Percentiles rank a stretch among this genome's conserved stretches.
Conservation (phyloP, 2,113 vertebrate genomes). For the Erythrocercus mccallii region DNA sequence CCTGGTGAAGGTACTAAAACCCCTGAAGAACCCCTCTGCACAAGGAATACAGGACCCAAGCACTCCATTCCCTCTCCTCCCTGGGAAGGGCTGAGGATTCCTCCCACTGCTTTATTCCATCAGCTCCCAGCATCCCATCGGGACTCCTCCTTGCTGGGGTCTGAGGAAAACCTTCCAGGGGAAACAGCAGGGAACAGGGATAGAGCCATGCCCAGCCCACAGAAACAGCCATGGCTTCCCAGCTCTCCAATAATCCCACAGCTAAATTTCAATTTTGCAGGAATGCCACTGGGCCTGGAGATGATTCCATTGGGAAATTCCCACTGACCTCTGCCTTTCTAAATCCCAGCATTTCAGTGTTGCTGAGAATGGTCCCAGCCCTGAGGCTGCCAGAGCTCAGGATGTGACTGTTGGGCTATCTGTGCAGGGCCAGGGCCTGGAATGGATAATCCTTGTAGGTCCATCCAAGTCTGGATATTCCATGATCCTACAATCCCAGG, state of each 20-base stretch:
- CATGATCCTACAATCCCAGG: background rate
- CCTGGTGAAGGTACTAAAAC: background rate
- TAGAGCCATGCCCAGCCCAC: background rate
- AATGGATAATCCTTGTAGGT: background rate
- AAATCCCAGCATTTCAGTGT: background rate
- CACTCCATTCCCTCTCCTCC: background rate
- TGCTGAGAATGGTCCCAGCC: background rate
- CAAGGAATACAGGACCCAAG: background rate
- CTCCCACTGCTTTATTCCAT: background rate
- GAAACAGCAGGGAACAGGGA: background rate
- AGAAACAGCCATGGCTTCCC: background rate
- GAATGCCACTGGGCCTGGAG: background rate
- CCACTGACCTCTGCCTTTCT: background rate
- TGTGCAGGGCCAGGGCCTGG: background rate
- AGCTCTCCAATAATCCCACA: background rate
- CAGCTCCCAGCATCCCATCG: background rate
- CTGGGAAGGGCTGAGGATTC: background rate
- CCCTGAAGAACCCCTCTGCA: background rate
- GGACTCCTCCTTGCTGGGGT: background rate
- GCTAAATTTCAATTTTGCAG: background rate
- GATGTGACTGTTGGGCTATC: background rate
- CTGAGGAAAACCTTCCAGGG: background rate
- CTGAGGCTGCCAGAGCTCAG: background rate
- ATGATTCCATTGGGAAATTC: background rate
- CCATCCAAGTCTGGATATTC: background rate